phyloP scores from a whole-genome alignment of 2,888 invertebrate species.

The Anodontia alba region DNA sequence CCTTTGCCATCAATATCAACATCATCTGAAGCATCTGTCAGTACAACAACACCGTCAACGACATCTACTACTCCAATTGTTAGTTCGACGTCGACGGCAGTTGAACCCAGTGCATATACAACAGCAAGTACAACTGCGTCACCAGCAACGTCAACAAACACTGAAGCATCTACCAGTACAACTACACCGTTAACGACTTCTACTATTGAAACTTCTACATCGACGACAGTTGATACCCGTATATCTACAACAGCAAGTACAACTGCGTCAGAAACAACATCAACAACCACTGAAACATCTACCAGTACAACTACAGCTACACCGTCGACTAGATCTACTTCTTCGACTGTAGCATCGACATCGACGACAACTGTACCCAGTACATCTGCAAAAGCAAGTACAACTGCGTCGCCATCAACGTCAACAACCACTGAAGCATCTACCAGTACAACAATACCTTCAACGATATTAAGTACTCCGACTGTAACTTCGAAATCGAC shows the following conservation, averaged over 20 bases:
- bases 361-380: background rate
- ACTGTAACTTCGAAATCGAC: no score
- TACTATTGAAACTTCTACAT: background rate
- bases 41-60: background rate
- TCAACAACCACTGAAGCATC: no score
- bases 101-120: no score
- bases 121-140: background rate
- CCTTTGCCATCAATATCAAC: background rate
- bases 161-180: background rate
- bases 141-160: background rate
- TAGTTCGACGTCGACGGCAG: background rate
- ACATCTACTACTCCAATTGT: background rate
- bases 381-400: no score
- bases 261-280: background rate
- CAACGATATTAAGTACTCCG: no score
- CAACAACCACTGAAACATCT: background rate
- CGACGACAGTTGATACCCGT: background rate
- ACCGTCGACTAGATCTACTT: background rate
- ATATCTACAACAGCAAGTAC: background rate
- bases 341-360: background rate
- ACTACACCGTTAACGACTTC: background rate
- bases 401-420: no score
- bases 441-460: no score
- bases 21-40: background rate
- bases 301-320: background rate